Evolutionary conservation across 1,140 invertebrate species (phyloP), one percentile per base, ranked within the genome.

Genomic region (Drosophila aff.): DNA sequence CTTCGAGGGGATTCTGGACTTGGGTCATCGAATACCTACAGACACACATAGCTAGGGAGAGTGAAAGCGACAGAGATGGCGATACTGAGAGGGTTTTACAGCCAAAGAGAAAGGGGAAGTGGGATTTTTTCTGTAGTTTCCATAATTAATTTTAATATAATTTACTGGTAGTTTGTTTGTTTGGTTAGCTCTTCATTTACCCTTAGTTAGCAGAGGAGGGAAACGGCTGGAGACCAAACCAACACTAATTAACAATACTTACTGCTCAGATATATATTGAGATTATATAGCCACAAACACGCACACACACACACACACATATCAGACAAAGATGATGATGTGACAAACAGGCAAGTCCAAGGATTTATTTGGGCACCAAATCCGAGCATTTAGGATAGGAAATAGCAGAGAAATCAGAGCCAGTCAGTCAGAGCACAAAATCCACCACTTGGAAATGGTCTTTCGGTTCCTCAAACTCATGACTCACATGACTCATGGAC

Each of bases 251-350:
- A 40, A 36, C 13, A 50, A 33, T 31, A 47, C 36, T 64, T 65
- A 65, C 47, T 38, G 43, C 62, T 49, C 65, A 68, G 26, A 68
- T 68, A 66, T 68, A 66, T 67, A 66, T 67, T 40, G 65, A 68
- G 63, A 66, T 41, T 66, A 50, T 33, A 68, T 49, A 50, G 65
- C 44, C 36, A 66, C 49, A 66, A 18, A 46, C 21, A 64, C 33
- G n/a, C 61, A 68, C 18, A 64, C 33, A 23, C 61, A 68, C 18
- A 47, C 60, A 65, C 38, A 66, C 46, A 68, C 65, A 68, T 68
- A 68, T 68, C 65, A 68, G 44, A 50, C 33, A 18, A 33, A 41
- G 26, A 65, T 62, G 7, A 67, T 65, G 10, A 68, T 66, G 62
- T 47, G n/a, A 68, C 21, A 18, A n/a, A 36, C 15, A 47, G n/a